Conservation (phyloP, 2,113 vertebrate genomes). For the Hoplias malabaricus region DNA sequence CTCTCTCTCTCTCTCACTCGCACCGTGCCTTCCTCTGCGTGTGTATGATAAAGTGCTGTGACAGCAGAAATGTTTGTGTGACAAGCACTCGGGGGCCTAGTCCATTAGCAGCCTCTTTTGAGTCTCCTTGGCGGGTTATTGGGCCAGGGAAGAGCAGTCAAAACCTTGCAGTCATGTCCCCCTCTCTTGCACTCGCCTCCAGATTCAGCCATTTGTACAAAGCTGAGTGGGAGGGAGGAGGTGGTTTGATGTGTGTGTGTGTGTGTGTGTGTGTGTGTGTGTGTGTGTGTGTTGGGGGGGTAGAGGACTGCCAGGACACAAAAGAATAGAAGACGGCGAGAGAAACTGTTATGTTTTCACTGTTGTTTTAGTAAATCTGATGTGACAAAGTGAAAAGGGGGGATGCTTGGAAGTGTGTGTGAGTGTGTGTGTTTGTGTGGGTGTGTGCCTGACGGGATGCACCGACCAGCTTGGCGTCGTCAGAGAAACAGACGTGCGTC, state of each 20-base stretch:
- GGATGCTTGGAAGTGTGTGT: constrained; percentile 69
- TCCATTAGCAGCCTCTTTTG: constrained; percentile 70
- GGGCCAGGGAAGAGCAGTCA: constrained; percentile 45
- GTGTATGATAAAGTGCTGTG: constrained; percentile 71
- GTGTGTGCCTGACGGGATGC: constrained; percentile 63
- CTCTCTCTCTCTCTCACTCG: constrained; percentile 13
- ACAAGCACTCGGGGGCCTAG: constrained; percentile 58
- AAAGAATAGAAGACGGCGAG: constrained; percentile 66
- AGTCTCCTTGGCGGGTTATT: constrained; percentile 67
- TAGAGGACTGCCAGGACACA: constrained; percentile 53
- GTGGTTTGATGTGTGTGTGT: too few relatives aligned
- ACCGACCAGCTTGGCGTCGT: constrained; percentile 77
- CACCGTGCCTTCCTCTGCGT: constrained; percentile 33
- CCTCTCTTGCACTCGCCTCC: constrained; percentile 44
- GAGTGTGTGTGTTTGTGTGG: constrained; percentile 21
- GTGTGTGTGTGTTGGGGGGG: too few relatives aligned
- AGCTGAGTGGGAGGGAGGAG: constrained; percentile 42
- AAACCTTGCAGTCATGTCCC: constrained; percentile 44
- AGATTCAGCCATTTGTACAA: constrained; percentile 78
- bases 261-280: too few relatives aligned
- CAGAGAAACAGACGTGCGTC: constrained; percentile 83
- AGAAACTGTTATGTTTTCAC: constrained; percentile 81
- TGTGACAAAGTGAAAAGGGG: constrained; percentile 83
- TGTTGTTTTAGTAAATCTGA: constrained; percentile 87
- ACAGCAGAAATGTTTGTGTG: constrained; percentile 79